Evolutionary conservation across 2,888 invertebrate genomes (phyloP).

Genomic region (Aphodius sticticus): DNA sequence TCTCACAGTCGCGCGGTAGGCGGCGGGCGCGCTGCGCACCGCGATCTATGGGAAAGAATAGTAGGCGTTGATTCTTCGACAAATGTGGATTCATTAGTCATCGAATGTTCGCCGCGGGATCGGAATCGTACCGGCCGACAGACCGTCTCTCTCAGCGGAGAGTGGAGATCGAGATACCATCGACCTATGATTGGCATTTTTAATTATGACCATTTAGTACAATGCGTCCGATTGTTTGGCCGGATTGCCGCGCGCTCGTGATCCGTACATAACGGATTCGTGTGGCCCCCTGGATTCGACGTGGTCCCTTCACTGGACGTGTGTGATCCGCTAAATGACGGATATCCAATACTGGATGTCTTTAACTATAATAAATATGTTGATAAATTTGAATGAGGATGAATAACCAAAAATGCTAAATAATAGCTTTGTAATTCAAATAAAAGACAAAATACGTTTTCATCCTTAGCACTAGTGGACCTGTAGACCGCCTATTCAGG

Average conservation of each 20-base stretch:
- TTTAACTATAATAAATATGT: neutral
- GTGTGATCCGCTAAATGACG: neutral
- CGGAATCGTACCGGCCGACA: constrained; percentile 43
- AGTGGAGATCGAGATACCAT: constrained; percentile 46
- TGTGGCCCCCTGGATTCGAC: constrained; percentile 28
- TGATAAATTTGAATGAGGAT: no score
- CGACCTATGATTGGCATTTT: constrained; percentile 53
- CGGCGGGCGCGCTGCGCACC: constrained; percentile 22
- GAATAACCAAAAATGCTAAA: no score
- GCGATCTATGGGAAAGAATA: constrained; percentile 46
- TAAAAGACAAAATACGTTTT: no score
- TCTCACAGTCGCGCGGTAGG: constrained; percentile 26
- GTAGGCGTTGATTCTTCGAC: constrained; percentile 50
- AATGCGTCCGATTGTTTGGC: constrained; percentile 51
- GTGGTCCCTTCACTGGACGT: no score
- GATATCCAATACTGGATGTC: neutral
- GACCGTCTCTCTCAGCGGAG: neutral
- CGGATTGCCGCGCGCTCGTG: constrained; percentile 41
- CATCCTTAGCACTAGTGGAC: no score
- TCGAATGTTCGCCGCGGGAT: constrained; percentile 47
- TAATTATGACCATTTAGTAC: constrained; percentile 50
- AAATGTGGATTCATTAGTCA: constrained; percentile 51
- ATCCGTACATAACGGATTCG: constrained; percentile 30
- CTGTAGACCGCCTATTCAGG: no score
- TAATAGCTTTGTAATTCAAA: no score